These are phyloP conservation scores for Chelon auratus DNA, from an alignment of 2,797 vertebrate genomes.

Conservation along the genomic window DNA sequence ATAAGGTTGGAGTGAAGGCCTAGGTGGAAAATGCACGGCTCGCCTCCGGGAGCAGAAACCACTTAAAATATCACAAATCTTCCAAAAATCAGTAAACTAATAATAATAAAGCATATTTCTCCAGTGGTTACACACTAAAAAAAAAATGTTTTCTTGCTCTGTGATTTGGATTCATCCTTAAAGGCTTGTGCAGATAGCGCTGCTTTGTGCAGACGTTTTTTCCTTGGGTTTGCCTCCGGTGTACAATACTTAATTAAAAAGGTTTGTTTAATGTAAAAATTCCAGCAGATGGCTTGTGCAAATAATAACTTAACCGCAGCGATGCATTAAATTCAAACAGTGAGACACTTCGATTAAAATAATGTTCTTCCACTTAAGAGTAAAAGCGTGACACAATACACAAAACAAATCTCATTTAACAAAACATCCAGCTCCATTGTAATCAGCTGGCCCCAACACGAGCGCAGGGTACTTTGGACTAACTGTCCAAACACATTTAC, in stretches of 20 bases:
- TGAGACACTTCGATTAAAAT: slow-evolving; percentile 4
- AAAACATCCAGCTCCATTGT: slow-evolving; percentile 5
- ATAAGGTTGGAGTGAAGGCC: not conserved
- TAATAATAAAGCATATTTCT: not conserved
- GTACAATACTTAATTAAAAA: slow-evolving; percentile 24
- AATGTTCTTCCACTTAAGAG: not conserved
- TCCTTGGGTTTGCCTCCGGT: slow-evolving; percentile 29
- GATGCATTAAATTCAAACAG: slow-evolving; percentile 21
- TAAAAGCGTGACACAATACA: not conserved
- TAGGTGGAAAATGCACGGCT: too few relatives aligned
- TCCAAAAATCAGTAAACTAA: not conserved
- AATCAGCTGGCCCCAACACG: slow-evolving; percentile 4
- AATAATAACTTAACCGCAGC: slow-evolving; percentile 14
- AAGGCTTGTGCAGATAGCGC: not conserved
- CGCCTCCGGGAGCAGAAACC: not conserved
- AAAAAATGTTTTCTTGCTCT: not conserved
- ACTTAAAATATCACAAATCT: slow-evolving; percentile 2
- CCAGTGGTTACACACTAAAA: not conserved
- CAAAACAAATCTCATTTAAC: slow-evolving; percentile 8
- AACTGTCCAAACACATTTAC: slow-evolving; percentile 15
- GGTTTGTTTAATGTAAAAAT: slow-evolving; percentile 18
- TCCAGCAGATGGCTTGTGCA: slow-evolving; percentile 26
- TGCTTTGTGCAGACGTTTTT: slow-evolving; percentile 1
- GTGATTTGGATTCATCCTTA: slow-evolving; percentile 11
- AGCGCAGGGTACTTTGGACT: not conserved